Percentiles rank a stretch among this genome's conserved stretches.
phyloP scores from a whole-genome alignment of 2,797 vertebrate species.

The Halcyon badia region DNA sequence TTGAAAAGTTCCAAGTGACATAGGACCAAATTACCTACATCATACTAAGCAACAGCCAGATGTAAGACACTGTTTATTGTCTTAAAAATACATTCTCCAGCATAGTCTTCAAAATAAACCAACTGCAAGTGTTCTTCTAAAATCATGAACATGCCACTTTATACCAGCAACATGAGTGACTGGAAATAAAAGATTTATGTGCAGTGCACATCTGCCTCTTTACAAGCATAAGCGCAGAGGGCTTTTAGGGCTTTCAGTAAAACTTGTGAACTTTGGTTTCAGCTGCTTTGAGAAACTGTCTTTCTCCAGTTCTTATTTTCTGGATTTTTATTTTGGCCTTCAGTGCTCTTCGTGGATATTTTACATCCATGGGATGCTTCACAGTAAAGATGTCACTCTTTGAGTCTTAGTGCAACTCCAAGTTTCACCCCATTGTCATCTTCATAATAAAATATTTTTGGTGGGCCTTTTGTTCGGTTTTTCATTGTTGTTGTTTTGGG shows the following conservation, averaged over 20 bases:
- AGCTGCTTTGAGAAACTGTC: neutral
- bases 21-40: neutral
- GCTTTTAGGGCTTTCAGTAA: neutral
- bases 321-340: neutral
- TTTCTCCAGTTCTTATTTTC: neutral
- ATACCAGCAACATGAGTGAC: accelerated
- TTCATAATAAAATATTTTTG: neutral
- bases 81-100: neutral
- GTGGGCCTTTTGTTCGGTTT: neutral
- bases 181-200: neutral
- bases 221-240: accelerated
- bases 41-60: neutral
- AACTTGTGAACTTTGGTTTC: neutral
- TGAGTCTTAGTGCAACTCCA: no score
- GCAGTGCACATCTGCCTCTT: neutral
- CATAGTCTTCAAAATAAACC: neutral
- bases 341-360: neutral
- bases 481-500: no score
- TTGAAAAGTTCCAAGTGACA: neutral
- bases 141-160: neutral
- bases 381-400: neutral
- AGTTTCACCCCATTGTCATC: neutral
- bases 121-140: neutral
- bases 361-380: neutral
- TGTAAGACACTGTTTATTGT: neutral